Evolutionary conservation across 2,797 vertebrate genomes (phyloP).

Genomic region (Intellagama lesueurii): DNA sequence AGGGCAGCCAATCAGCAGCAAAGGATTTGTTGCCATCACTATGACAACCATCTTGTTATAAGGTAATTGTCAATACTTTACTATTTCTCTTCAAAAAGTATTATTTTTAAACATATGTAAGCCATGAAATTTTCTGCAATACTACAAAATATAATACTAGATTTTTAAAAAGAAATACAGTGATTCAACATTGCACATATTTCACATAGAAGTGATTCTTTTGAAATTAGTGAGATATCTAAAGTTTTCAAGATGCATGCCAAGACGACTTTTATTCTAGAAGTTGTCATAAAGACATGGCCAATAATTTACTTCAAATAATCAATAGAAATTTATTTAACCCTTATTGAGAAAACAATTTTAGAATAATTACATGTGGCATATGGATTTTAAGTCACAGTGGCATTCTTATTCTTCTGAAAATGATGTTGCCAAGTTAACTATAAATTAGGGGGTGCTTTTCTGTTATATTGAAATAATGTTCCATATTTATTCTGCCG

Average conservation of each 20-base stretch:
- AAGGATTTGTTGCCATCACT: neutral
- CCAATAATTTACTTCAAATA: conserved; percentile 15
- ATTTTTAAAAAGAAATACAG: neutral
- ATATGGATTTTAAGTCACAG: conserved; percentile 9
- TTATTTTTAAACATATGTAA: neutral
- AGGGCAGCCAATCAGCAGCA: neutral
- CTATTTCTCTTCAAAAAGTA: neutral
- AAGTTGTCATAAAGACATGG: neutral
- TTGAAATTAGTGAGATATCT: neutral
- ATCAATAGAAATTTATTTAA: conserved; percentile 7
- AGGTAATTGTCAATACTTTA: neutral
- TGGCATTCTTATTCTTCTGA: neutral
- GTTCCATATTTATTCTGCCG: too few species aligned
- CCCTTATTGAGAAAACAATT: neutral
- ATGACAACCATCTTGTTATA: neutral
- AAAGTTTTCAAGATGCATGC: neutral
- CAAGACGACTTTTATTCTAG: neutral
- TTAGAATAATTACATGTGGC: neutral
- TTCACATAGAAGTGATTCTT: neutral
- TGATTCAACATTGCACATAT: neutral
- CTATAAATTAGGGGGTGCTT: neutral
- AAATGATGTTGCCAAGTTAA: neutral
- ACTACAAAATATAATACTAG: neutral
- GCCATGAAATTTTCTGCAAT: neutral
- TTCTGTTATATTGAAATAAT: neutral